Conservation (phyloP, 2,797 vertebrate genomes). For the Urosaurus nigricauda region DNA sequence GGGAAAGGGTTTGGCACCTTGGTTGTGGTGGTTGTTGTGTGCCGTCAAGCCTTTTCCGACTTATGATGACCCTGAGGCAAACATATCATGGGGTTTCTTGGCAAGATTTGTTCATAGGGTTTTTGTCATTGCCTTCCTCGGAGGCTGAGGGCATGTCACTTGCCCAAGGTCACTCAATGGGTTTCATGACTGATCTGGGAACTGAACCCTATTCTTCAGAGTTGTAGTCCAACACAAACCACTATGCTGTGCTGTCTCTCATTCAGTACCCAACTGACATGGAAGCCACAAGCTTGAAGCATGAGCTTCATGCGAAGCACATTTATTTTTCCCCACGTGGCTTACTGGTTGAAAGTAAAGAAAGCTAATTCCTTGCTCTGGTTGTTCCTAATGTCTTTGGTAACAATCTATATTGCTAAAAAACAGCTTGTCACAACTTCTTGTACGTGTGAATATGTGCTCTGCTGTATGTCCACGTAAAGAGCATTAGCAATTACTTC, state of each 20-base stretch:
- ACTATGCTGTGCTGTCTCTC: no score
- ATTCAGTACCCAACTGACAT: not conserved
- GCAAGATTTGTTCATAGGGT: no score
- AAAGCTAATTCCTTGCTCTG: not conserved
- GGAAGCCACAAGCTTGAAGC: not conserved
- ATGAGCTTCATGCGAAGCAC: no score
- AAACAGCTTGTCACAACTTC: not conserved
- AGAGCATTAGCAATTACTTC: not conserved
- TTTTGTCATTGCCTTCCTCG: no score
- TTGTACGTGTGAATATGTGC: not conserved
- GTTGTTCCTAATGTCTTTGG: not conserved
- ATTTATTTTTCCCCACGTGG: not conserved
- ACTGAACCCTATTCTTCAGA: no score
- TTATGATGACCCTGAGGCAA: no score
- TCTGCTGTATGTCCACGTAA: not conserved
- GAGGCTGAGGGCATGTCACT: no score
- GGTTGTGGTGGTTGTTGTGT: not conserved
- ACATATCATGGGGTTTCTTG: no score
- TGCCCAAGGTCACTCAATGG: no score
- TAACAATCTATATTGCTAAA: not conserved
- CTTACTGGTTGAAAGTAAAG: not conserved
- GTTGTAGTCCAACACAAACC: no score
- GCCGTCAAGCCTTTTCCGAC: no score
- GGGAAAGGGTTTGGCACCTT: not conserved
- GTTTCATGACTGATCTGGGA: no score